Base-by-base conservation (phyloP, 2,797 vertebrate genomes). In the Perodicticus potto region DNA sequence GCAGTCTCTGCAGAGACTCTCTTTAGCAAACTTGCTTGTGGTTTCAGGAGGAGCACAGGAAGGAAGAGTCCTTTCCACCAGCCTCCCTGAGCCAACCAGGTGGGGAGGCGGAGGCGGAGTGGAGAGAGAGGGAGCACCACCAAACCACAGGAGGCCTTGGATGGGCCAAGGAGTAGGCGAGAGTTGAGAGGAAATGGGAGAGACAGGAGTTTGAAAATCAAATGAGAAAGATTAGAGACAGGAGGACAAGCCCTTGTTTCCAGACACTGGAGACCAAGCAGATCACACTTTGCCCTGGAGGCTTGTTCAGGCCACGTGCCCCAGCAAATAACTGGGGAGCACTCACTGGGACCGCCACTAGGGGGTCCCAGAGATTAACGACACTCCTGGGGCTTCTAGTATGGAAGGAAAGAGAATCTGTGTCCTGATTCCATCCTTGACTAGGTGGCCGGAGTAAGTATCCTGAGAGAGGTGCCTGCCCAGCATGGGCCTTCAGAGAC, bases 241-340 rank as follows among this genome's bases (percentile, higher is more conserved):
- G 90, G 29, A 55, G 5, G 14, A 85, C 27, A 57, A 86, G 74
- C 43, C 7, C 10, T 3, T 3, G 7, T 34, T 43, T 13, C 16
- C 72, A 73, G 67, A 61, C 23, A n/a, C 45, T 40, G 23, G 27
- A 45, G 37, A 32, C n/a, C n/a, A 14, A 0, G 9, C 2, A 3
- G 43, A 43, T n/a, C 59, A 17, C 14, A n/a, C 17, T n/a, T 37
- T 10, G 14, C 61, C 70, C 53, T 4, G 1, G 2, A 23, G 20
- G 12, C 22, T 34, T 29, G 3, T 74, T 78, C 59, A 43, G 34
- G 27, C n/a, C 2, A 0, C 27, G 37, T 74, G 9, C n/a, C 8
- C 34, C n/a, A n/a, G 49, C 65, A 59, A 2, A 20, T 9, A 72
- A 32, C 23, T 67, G 69, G 59, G 12, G 9, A 37, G n/a, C 11